Percentiles rank a stretch among this genome's conserved stretches.
Evolutionary conservation across 2,113 vertebrate species (phyloP).

Genomic region (Parotia lawesii): DNA sequence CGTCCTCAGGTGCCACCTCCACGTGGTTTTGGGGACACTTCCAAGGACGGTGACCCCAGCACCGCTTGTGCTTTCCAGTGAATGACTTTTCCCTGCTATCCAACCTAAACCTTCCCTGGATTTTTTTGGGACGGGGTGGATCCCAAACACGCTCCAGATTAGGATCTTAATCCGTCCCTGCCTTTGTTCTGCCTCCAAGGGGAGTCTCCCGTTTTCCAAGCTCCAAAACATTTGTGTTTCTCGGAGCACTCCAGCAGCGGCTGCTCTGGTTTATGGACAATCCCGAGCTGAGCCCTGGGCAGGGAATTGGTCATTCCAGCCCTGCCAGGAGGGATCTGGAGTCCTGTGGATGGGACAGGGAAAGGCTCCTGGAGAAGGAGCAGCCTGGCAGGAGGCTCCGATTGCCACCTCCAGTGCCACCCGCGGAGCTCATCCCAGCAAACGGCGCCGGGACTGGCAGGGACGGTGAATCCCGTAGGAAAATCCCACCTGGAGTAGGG

Average conservation of each 20-base stretch:
- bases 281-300: background rate
- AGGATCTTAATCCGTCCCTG: background rate
- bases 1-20: background rate
- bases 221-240: background rate
- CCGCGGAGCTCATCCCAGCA: background rate
- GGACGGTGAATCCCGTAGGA: accelerated
- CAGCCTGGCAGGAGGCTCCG: background rate
- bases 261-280: background rate
- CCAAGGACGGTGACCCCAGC: background rate
- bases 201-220: background rate
- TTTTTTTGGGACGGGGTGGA: background rate
- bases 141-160: background rate
- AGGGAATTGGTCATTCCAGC: background rate
- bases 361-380: background rate
- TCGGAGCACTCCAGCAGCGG: background rate
- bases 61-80: background rate
- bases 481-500: background rate
- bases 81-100: too few relatives aligned
- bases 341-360: background rate
- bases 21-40: background rate
- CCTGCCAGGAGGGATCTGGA: background rate
- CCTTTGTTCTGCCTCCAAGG: slow-evolving; percentile 29
- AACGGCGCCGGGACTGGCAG: background rate
- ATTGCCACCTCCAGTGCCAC: background rate
- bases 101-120: background rate